These are phyloP conservation scores for Aselliscus stoliczkanus DNA, from an alignment of 2,797 vertebrate genomes.

Conservation along the genomic window DNA sequence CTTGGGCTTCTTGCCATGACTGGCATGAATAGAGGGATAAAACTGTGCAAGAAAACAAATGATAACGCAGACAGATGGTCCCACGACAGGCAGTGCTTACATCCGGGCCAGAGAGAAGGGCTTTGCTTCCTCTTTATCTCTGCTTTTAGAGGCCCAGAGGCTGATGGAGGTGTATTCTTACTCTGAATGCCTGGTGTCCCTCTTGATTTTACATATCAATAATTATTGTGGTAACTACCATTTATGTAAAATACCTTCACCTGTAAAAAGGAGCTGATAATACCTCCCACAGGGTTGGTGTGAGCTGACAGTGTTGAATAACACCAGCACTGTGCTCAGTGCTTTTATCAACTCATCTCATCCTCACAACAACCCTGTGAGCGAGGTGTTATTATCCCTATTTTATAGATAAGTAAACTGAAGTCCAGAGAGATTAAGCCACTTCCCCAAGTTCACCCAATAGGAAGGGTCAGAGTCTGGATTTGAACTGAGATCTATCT, in stretches of 20 bases:
- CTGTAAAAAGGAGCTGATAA: background rate
- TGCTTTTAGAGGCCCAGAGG: background rate
- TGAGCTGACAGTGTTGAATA: background rate
- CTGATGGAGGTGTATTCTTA: background rate
- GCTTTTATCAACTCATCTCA: background rate
- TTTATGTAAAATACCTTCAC: constrained; percentile 29
- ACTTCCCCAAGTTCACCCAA: background rate
- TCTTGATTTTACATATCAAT: background rate
- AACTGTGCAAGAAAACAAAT: background rate
- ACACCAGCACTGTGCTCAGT: background rate
- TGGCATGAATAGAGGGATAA: background rate
- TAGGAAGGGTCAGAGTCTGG: background rate
- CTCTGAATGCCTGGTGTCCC: background rate
- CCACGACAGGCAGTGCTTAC: background rate
- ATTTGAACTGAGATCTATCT: background rate
- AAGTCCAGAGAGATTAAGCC: background rate
- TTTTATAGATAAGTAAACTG: background rate
- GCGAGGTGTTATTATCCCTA: background rate
- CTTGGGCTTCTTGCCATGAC: background rate
- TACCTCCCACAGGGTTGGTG: background rate
- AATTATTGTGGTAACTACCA: background rate
- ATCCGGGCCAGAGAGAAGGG: background rate
- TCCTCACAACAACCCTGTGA: background rate
- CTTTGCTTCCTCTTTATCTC: background rate
- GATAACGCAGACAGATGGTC: background rate